Percentiles rank a stretch among this genome's conserved stretches.
Conservation (phyloP, 1,140 invertebrate genomes). For the Polyergus mexicanus region DNA sequence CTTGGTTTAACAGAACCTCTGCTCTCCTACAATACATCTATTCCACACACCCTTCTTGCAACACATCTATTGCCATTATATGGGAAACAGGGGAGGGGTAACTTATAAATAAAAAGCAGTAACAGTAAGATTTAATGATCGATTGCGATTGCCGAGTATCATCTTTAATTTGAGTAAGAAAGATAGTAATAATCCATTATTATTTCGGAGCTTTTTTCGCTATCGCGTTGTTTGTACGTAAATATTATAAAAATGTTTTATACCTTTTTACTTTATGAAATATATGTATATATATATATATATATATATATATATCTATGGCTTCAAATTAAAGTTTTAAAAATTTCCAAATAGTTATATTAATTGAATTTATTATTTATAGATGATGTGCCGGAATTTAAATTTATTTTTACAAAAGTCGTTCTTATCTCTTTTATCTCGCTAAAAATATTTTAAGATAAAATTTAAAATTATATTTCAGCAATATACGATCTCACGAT, state of each 20-base stretch:
- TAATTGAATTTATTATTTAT: not conserved
- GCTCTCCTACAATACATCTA: slow-evolving; percentile 70
- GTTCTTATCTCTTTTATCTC: not conserved
- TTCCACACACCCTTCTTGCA: slow-evolving; percentile 71
- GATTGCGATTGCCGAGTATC: slow-evolving; percentile 53
- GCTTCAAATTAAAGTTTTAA: not conserved
- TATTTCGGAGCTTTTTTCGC: slow-evolving; percentile 46
- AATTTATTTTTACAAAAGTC: slow-evolving; percentile 1
- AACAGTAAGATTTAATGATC: slow-evolving; percentile 68
- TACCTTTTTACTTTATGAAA: not conserved
- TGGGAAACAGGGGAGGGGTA: slow-evolving; percentile 65
- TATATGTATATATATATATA: not conserved
- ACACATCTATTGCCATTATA: slow-evolving; percentile 79
- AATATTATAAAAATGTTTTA: not conserved
- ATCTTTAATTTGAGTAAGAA: slow-evolving; percentile 56
- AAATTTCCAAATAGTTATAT: not conserved
- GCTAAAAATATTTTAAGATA: not conserved
- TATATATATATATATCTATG: not conserved
- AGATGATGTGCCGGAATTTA: not conserved
- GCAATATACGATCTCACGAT: not conserved
- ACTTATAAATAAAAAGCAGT: slow-evolving; percentile 83
- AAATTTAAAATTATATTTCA: not conserved
- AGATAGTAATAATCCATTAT: slow-evolving; percentile 78
- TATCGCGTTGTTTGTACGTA: too few species aligned
- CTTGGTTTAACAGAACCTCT: slow-evolving; percentile 64